phyloP scores from a whole-genome alignment of 1,140 invertebrate genomes.

The Monochamus saltuarius region DNA sequence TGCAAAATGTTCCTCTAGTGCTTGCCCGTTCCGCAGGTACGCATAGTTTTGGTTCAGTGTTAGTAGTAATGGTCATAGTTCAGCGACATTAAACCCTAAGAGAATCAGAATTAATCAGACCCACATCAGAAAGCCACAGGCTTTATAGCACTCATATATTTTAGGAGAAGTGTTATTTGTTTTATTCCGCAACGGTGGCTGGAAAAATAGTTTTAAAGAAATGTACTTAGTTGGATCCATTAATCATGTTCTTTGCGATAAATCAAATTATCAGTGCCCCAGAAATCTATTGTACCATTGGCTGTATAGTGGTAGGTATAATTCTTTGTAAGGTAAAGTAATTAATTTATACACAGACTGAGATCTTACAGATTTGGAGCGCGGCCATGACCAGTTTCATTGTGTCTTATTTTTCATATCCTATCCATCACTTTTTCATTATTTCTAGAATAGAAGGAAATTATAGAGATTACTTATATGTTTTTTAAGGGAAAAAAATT shows the following conservation, averaged over 20 bases:
- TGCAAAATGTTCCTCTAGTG: not conserved
- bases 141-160: constrained; percentile 17
- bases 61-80: constrained; percentile 23
- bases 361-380: too few relatives aligned
- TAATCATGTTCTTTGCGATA: constrained; percentile 13
- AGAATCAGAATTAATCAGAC: constrained; percentile 21
- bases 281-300: constrained; percentile 1
- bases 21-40: constrained; percentile 15
- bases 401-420: too few relatives aligned
- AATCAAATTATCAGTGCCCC: constrained; percentile 8
- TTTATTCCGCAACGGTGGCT: constrained; percentile 4
- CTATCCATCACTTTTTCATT: too few relatives aligned
- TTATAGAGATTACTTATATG: too few relatives aligned
- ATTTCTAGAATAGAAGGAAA: too few relatives aligned
- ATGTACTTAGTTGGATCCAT: constrained; percentile 12
- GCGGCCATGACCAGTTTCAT: too few relatives aligned
- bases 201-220: constrained; percentile 12
- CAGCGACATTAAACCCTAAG: constrained; percentile 12
- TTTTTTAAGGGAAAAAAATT: too few relatives aligned
- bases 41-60: constrained; percentile 16
- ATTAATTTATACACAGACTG: too few relatives aligned
- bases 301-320: not conserved
- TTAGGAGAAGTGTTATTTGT: constrained; percentile 13
- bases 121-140: constrained; percentile 13
- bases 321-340: not conserved